These are phyloP conservation scores for Liodrosophila aerea DNA, from an alignment of 2,888 invertebrate genomes.

Conservation along the genomic window DNA sequence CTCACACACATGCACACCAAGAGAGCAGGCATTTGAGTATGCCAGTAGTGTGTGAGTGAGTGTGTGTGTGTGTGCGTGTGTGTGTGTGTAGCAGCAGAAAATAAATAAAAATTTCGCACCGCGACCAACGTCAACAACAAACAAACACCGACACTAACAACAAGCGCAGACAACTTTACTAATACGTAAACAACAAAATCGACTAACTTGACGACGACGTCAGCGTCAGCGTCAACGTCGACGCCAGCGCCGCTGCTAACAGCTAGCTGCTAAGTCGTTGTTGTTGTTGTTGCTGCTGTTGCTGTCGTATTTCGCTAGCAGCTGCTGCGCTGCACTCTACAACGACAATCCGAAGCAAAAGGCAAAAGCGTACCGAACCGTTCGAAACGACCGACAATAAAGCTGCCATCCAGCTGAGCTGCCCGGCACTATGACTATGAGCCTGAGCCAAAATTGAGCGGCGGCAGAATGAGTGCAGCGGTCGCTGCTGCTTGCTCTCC, in stretches of 20 bases:
- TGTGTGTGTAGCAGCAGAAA: conserved; percentile 50
- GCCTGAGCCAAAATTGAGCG: conserved; percentile 60
- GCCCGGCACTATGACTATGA: conserved; percentile 60
- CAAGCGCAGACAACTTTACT: conserved; percentile 63
- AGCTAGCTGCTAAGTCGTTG: conserved; percentile 19
- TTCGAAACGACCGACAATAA: conserved; percentile 78
- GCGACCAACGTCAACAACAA: conserved; percentile 77
- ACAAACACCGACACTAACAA: conserved; percentile 73
- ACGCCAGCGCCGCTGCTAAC: conserved; percentile 28
- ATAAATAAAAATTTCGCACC: conserved; percentile 77
- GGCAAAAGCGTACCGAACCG: conserved; percentile 73
- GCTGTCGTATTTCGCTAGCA: conserved; percentile 13
- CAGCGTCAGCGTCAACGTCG: conserved; percentile 28
- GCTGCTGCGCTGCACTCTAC: conserved; percentile 52
- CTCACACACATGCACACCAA: conserved; percentile 2
- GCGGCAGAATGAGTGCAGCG: conserved; percentile 66
- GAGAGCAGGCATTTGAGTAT: conserved; percentile 2
- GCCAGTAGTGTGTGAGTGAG: conserved; percentile 1
- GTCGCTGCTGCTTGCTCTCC: conserved; percentile 50
- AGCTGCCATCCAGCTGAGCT: conserved; percentile 76
- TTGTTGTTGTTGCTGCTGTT: conserved; percentile 32
- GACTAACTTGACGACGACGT: conserved; percentile 48
- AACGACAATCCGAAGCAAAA: conserved; percentile 67
- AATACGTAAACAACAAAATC: conserved; percentile 68
- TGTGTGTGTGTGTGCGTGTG: conserved; percentile 14